Percentiles rank a stretch among this genome's conserved stretches.
Conservation (phyloP, 2,797 vertebrate species). For the Dicrostonyx torquatus region DNA sequence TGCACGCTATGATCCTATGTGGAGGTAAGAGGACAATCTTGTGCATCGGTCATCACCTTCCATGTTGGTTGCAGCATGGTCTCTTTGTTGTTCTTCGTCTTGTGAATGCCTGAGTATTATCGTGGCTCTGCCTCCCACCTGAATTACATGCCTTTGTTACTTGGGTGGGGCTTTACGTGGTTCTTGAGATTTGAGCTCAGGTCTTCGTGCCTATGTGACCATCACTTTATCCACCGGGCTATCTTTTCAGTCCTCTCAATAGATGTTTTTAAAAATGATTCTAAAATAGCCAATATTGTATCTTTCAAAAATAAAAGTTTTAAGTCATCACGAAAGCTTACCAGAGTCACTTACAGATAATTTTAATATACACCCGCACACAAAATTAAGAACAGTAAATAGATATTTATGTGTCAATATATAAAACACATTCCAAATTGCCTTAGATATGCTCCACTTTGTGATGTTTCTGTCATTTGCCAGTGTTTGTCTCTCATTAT, state of each 20-base stretch:
- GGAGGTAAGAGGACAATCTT: neutral
- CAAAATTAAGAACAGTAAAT: neutral
- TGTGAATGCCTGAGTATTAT: neutral
- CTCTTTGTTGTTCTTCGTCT: neutral
- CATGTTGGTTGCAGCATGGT: neutral
- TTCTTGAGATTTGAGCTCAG: neutral
- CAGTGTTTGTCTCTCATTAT: constrained; percentile 42
- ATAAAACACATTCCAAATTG: constrained; percentile 22
- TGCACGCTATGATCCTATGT: neutral
- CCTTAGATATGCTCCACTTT: neutral
- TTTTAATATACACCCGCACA: neutral
- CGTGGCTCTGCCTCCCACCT: neutral
- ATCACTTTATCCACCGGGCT: neutral
- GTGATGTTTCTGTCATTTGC: neutral
- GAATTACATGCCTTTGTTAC: no score
- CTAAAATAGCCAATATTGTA: neutral
- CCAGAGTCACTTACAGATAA: neutral
- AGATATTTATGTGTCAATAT: constrained; percentile 1
- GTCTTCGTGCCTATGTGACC: neutral
- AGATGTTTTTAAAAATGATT: constrained; percentile 4
- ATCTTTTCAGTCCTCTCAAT: neutral
- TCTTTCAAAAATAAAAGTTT: constrained; percentile 50
- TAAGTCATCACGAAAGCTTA: constrained; percentile 12
- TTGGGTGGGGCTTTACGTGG: neutral
- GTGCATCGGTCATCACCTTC: neutral